Percentiles rank a stretch among this genome's conserved stretches.
Conservation (phyloP, 37 sponge, comb jelly and placozoan species). For the Aphrocallistes beatrix region DNA sequence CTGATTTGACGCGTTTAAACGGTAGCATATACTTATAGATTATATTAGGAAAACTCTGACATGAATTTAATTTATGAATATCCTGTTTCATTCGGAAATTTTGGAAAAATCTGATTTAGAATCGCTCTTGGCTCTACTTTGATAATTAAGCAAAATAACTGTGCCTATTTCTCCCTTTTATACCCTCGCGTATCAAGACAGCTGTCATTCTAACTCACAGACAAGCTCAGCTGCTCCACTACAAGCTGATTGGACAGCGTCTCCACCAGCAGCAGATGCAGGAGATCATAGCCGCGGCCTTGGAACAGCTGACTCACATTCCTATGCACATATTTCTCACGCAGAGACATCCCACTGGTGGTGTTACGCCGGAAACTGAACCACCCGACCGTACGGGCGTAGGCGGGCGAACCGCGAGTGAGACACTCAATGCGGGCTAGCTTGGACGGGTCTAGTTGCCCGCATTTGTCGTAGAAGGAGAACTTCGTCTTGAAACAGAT, state of each 20-base stretch:
- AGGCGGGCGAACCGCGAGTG: neutral
- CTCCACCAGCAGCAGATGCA: neutral
- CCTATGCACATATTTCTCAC: conserved; percentile 42
- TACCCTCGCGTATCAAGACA: too few relatives aligned
- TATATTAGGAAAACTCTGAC: too few relatives aligned
- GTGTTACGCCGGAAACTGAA: conserved; percentile 55
- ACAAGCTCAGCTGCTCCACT: neutral
- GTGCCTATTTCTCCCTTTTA: too few relatives aligned
- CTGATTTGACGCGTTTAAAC: too few relatives aligned
- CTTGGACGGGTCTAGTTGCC: conserved; percentile 16
- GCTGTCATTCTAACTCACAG: too few relatives aligned
- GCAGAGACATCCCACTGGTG: conserved; percentile 34
- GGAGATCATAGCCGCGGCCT: neutral
- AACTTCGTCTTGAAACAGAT: neutral
- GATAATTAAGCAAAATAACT: too few relatives aligned
- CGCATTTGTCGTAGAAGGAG: conserved; percentile 40
- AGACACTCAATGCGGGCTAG: neutral
- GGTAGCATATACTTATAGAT: too few relatives aligned
- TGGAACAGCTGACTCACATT: conserved; percentile 27
- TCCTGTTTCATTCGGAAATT: too few relatives aligned
- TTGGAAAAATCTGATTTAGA: too few relatives aligned
- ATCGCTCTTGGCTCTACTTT: too few relatives aligned
- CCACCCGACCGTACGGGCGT: conserved; percentile 55
- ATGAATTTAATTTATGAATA: too few relatives aligned
- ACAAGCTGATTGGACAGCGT: conserved; percentile 10